Percentiles rank a stretch among this genome's conserved stretches.
Conservation (phyloP, 1,140 invertebrate genomes). For the Gonatopus flavifemur region DNA sequence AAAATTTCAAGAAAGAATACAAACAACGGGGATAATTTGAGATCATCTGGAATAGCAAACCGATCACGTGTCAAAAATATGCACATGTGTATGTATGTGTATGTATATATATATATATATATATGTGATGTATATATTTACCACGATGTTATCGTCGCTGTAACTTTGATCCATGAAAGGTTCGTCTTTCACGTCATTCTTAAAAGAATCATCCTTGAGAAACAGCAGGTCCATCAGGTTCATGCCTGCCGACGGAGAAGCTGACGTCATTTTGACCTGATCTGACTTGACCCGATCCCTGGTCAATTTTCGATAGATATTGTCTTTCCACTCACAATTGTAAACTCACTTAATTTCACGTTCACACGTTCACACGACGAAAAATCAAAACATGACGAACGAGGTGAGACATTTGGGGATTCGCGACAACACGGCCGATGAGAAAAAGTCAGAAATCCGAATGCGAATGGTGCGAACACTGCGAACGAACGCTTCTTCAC, state of each 20-base stretch:
- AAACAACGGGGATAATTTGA: too few relatives aligned
- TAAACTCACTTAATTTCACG: background rate
- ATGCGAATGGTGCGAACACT: too few relatives aligned
- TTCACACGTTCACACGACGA: background rate
- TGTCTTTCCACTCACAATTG: background rate
- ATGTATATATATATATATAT: too few relatives aligned
- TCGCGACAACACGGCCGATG: background rate
- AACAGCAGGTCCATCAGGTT: constrained; percentile 40
- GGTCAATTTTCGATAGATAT: too few relatives aligned
- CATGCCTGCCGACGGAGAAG: constrained; percentile 27
- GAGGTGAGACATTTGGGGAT: background rate
- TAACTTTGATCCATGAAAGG: constrained; percentile 31
- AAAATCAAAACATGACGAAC: background rate
- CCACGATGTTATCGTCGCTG: constrained; percentile 30
- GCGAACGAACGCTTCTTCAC: too few relatives aligned
- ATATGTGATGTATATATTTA: too few relatives aligned
- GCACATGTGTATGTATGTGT: too few relatives aligned
- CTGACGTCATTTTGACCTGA: constrained; percentile 9
- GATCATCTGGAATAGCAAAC: too few relatives aligned
- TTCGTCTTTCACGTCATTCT: constrained; percentile 36
- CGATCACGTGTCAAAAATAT: too few relatives aligned
- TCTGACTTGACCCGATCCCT: too few relatives aligned
- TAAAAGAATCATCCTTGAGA: constrained; percentile 35
- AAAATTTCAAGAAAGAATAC: too few relatives aligned
- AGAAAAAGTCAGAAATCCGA: too few relatives aligned